Base-by-base conservation (phyloP, 2,113 vertebrate genomes). In the Paratilapia polleni region DNA sequence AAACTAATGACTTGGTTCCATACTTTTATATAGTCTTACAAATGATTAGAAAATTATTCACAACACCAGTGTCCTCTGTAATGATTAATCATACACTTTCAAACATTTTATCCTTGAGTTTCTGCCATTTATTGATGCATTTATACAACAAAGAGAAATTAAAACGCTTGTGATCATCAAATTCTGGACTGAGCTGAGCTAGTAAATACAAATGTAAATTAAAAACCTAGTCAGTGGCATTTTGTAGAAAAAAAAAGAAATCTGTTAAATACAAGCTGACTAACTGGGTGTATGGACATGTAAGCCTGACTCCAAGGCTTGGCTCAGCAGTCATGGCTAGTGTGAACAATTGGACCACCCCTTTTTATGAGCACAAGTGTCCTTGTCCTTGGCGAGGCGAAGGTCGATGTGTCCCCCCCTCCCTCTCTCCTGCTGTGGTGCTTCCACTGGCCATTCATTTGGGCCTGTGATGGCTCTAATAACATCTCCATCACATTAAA, bases 401-500 rank as follows among this genome's bases (percentile, higher is more conserved):
- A 94, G 93, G 94, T 94, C 90, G 88, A 75, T 80, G 77, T 24
- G 64, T 49, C 20, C 83, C 87, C 60, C 57, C 17, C 68, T 47
- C 19, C 68, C 79, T 87, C 89, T 57, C 89, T 86, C 92, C 84
- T 38, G 81, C 88, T 87, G 84, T 91, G 86, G 82, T 57, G 87
- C 87, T 86, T 89, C 90, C 80, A 87, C 92, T 7, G 88, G 91
- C 91, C 91, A 89, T 94, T 94, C 91, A 92, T 92, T 94, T 92
- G 89, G 87, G 68, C 91, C 73, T 5, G 85, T 58, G 79, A 92
- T 90, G 93, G 90, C 89, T 93, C 91, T 92, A 93, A 94, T 94
- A 95, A 94, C 94, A 89, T 92, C 93, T 93, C 93, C 85, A 91
- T 93, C 93, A 91, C 90, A 93, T 94, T 93, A 93, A 91, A 93